phyloP scores from a whole-genome alignment of 2,888 invertebrate genomes.

The Lobophora halterata region DNA sequence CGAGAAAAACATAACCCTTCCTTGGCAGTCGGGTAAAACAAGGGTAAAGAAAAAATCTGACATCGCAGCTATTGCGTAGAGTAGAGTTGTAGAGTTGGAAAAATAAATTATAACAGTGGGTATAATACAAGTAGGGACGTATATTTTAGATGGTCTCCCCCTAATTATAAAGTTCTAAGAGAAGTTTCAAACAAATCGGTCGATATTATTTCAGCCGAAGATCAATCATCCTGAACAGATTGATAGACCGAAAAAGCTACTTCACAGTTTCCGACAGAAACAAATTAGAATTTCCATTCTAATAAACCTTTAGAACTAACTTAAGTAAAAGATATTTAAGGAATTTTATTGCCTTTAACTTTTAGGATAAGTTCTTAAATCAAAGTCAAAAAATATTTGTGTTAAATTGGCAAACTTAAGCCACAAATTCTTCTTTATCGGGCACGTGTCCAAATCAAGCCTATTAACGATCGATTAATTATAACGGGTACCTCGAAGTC shows the following conservation, averaged over 20 bases:
- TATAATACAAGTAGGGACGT: no score
- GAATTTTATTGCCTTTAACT: no score
- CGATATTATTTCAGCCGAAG: not conserved
- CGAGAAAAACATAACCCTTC: no score
- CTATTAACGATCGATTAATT: slow-evolving; percentile 8
- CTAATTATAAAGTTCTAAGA: not conserved
- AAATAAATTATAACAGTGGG: no score
- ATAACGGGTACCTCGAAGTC: not conserved
- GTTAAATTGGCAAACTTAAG: not conserved
- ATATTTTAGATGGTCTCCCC: no score
- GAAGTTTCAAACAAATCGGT: not conserved
- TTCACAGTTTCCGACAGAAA: slow-evolving; percentile 6
- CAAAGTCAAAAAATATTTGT: not conserved
- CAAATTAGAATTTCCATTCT: slow-evolving; percentile 12
- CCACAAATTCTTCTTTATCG: not conserved
- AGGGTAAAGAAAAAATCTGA: no score
- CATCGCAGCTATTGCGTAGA: no score
- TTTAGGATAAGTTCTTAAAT: no score
- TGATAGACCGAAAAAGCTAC: slow-evolving; percentile 14
- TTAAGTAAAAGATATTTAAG: not conserved
- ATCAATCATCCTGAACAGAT: slow-evolving; percentile 14
- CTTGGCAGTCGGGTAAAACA: no score
- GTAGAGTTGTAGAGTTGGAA: no score
- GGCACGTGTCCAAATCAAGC: not conserved
- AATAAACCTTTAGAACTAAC: slow-evolving; percentile 9